A percentile compares a stretch with the other conserved stretches of the same genome.
Conservation (phyloP, 2,888 invertebrate species). For the Leuctra nigra region DNA sequence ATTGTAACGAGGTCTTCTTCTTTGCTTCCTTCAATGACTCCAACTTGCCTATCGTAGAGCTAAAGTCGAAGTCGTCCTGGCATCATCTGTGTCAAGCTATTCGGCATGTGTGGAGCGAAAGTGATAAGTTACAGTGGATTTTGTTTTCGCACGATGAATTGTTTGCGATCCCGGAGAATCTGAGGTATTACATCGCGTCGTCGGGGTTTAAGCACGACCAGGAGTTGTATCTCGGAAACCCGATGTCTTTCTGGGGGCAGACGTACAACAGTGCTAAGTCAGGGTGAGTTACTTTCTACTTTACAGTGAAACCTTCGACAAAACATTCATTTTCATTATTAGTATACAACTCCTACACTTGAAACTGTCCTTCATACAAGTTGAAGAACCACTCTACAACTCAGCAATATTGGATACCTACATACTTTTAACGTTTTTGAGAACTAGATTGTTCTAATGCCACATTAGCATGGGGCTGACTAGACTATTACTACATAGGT, state of each 20-base stretch:
- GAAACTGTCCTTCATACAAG: no score
- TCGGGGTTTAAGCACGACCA: constrained; percentile 38
- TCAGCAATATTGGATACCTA: no score
- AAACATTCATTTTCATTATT: no score
- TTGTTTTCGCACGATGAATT: constrained; percentile 49
- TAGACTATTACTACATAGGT: no score
- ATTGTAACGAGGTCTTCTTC: constrained; percentile 26
- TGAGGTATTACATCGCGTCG: constrained; percentile 45
- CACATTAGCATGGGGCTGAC: no score
- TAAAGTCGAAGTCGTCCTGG: constrained; percentile 37
- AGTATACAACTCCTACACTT: no score
- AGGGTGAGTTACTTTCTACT: no score
- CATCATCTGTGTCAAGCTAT: constrained; percentile 42
- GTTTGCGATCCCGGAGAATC: constrained; percentile 49
- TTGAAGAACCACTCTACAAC: no score
- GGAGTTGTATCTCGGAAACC: constrained; percentile 49
- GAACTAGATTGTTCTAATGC: no score
- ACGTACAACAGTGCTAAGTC: constrained; percentile 49
- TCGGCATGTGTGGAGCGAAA: constrained; percentile 36
- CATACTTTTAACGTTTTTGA: no score
- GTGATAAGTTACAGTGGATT: constrained; percentile 44
- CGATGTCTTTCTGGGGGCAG: constrained; percentile 47
- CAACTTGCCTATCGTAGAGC: constrained; percentile 19
- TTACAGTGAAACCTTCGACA: no score
- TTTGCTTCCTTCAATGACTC: constrained; percentile 18